phyloP scores from a whole-genome alignment of 2,113 vertebrate genomes.

The Cariama cristata region DNA sequence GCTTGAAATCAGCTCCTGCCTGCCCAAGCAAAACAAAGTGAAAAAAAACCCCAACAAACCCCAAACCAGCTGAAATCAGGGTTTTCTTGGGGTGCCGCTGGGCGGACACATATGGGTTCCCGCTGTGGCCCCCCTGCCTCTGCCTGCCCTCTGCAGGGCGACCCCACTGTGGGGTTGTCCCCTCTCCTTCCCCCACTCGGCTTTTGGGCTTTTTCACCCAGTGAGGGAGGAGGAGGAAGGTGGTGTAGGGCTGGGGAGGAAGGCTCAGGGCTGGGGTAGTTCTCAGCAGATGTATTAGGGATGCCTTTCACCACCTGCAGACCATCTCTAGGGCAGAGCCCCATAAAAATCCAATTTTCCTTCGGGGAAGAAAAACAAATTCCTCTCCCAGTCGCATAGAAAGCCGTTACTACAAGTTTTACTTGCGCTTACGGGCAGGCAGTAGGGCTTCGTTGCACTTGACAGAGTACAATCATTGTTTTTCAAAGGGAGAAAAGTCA shows the following conservation, averaged over 20 bases:
- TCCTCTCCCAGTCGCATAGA: background rate
- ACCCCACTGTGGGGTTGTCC: background rate
- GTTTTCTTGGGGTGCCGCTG: background rate
- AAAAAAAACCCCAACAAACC: background rate
- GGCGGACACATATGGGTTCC: accelerated
- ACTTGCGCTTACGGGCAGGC: background rate
- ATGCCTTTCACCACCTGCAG: background rate
- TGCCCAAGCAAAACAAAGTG: background rate
- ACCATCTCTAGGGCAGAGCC: background rate
- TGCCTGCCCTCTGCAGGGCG: accelerated
- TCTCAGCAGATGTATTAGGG: background rate
- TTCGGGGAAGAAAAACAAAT: background rate
- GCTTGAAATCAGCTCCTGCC: background rate
- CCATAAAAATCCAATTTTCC: background rate
- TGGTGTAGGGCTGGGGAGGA: background rate
- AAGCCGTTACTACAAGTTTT: background rate
- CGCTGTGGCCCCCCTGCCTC: accelerated
- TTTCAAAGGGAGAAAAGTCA: background rate
- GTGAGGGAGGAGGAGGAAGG: background rate
- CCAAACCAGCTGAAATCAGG: background rate
- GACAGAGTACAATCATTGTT: background rate
- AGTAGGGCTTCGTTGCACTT: background rate
- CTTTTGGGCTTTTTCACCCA: background rate
- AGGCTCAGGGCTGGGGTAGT: background rate
- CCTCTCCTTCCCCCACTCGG: background rate